Conservation (phyloP, 1,140 invertebrate species). For the Drosophila seguyi region DNA sequence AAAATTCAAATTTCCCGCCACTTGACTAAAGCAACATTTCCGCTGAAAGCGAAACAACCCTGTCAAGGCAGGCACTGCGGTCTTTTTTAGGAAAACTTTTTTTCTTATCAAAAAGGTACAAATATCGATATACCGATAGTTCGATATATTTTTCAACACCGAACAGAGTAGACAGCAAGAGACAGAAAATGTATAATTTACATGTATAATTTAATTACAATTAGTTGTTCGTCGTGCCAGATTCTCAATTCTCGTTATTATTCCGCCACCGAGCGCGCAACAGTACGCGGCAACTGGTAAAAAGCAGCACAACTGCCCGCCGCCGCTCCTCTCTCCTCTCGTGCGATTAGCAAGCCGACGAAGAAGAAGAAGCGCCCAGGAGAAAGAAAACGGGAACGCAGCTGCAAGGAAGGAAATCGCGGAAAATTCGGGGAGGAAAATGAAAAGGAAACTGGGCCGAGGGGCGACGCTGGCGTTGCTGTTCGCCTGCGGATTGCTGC, state of each 20-base stretch:
- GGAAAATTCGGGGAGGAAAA: conserved; percentile 46
- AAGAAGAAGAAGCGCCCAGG: conserved; percentile 17
- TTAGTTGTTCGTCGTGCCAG: conserved; percentile 71
- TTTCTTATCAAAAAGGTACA: background rate
- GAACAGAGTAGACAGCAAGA: conserved; percentile 65
- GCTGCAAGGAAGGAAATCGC: conserved; percentile 22
- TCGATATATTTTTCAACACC: conserved; percentile 1
- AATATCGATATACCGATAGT: background rate
- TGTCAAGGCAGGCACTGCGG: background rate
- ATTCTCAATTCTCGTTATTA: conserved; percentile 56
- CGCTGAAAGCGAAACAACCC: background rate
- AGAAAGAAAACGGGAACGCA: conserved; percentile 39
- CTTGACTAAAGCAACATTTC: background rate
- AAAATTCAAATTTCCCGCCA: conserved; percentile 4
- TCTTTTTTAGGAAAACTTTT: background rate
- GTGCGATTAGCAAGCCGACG: conserved; percentile 21
- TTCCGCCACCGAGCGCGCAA: conserved; percentile 37
- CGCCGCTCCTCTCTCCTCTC: conserved; percentile 3
- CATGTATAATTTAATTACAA: conserved; percentile 73
- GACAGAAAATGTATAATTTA: conserved; percentile 67
- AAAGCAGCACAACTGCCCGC: conserved; percentile 48
- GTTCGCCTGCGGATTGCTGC: conserved; percentile 36
- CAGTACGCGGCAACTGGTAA: conserved; percentile 57
- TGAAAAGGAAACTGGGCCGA: conserved; percentile 60
- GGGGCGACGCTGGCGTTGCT: conserved; percentile 65